Base-by-base conservation (phyloP, 30 jellyfish, hydroid and myxozoan genomes). In the Nemopilema nomurai region DNA sequence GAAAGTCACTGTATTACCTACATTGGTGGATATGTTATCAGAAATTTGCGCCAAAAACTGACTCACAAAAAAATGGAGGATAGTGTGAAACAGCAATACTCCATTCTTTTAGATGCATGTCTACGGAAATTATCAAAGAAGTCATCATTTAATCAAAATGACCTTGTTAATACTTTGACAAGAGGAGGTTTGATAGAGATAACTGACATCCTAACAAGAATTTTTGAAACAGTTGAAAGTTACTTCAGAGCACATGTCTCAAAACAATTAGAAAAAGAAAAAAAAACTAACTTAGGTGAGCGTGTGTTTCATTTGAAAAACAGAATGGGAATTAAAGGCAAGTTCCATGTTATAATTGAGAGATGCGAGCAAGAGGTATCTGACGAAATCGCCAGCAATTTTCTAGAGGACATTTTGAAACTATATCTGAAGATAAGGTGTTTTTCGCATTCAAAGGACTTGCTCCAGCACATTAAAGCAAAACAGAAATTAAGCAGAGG, bases 131-230 rank as follows among this genome's bases (percentile, higher is more conserved):
- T 31, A 76, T 41, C 29, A 76, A 6, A 41, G 57, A 41, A 41
- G 57, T 41, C 57, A 41, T 76, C 86, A 76, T 28, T 80, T 57
- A 79, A 79, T n/a, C 81, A 79, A 31, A 80, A 79, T 64, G 27
- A 80, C 89, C 89, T 79, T 62, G 89, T 79, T 67, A 79, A 30
- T 68, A 79, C 89, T 79, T 67, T 67, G 89, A 57, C 81, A 79
- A 79, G 89, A 79, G 89, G 71, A 29, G 89, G 89, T 57, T 29
- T 62, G 81, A 67, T 79, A 6, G 89, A 79, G 80, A 79, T 79
- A 80, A 79, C 66, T 19, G 71, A 32, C 89, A 64, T 80, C 25
- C 71, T 79, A 57, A 27, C 81, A 79, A 79, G 89, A 64, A 64
- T 79, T 32, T 74, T 74, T 74, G 89, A 63, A 79, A 23, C 67